Base-by-base conservation (phyloP, 2,888 invertebrate species). In the Brachyptera putata region DNA sequence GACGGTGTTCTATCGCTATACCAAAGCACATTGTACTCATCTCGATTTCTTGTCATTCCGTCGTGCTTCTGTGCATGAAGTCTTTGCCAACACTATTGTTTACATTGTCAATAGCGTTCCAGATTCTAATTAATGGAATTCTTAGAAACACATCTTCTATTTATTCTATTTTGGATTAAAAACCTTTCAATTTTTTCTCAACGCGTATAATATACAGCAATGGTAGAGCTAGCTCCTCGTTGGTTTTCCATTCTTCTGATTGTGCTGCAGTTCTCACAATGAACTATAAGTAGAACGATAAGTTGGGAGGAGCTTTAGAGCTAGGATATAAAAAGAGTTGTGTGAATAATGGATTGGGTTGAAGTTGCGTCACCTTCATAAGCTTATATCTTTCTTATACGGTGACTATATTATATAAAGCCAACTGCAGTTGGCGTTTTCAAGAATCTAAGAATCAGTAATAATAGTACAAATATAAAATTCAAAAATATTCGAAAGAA, bases 101-200 rank as follows among this genome's bases (percentile, higher is more conserved):
- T 34, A 5, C 22, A 11, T 18, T 34, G 53, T 53, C 53, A 36
- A 53, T 53, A 18, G 53, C 36, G 30, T 34, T 30, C 53, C 37
- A 53, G 53, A 53, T 57, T 57, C 57, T 57, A 57, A 57, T 57
- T 57, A 57, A 57, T 57, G 57, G 57, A 57, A 39, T 57, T 57
- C 57, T 41, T 25, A 46, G 46, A 57, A 56, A 57, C 25, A 41
- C 57, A 16, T 41, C 46, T 57, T n/a, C 36, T 53, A 36, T 53
- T 53, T 53, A 34, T 53, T 7, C 34, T 34, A 18, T 30, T n/a
- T 36, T 53, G 21, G 53, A 53, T 53, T 53, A 30, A 53, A n/a
- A 46, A 34, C 53, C 53, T 36, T 53, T 22, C 34, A 18, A 41
- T 43, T 43, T 53, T 53, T 53, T 30, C 18, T n/a, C 34, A 34